Conservation (phyloP, 2,113 vertebrate species). For the Lates calcarifer region DNA sequence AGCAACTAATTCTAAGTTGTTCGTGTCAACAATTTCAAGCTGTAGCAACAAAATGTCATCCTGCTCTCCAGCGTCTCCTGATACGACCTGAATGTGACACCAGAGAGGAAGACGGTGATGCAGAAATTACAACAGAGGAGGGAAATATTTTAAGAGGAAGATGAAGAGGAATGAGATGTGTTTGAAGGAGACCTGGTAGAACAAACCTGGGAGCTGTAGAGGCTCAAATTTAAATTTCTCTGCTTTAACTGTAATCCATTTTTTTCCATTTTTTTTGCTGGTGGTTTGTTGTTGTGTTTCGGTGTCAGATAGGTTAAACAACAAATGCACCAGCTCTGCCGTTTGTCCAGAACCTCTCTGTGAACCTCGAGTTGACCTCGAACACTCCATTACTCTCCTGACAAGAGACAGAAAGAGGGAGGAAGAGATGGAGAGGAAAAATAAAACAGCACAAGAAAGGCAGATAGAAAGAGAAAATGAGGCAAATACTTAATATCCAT, state of each 20-base stretch:
- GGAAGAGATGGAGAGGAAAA: background rate
- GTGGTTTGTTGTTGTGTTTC: conserved; percentile 40
- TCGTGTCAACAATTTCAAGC: conserved; percentile 44
- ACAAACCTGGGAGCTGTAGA: background rate
- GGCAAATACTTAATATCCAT: conserved; percentile 48
- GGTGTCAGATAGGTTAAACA: conserved; percentile 48
- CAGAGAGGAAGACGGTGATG: background rate
- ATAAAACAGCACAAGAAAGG: background rate
- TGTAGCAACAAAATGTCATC: conserved; percentile 18
- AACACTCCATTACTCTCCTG: conserved; percentile 45
- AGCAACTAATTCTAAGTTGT: conserved; percentile 7
- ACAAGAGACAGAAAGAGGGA: background rate
- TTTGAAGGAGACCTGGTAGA: conserved; percentile 9
- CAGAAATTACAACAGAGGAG: background rate
- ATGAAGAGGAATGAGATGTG: conserved; percentile 29
- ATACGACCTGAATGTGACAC: conserved; percentile 16
- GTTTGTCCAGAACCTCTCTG: conserved; percentile 34
- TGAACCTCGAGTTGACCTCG: conserved; percentile 45
- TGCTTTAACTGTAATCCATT: conserved; percentile 30
- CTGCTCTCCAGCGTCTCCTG: background rate
- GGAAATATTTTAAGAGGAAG: background rate
- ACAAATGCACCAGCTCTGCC: conserved; percentile 16
- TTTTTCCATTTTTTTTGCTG: conserved; percentile 34
- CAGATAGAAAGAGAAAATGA: conserved; percentile 40
- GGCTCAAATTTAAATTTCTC: conserved; percentile 15